Evolutionary conservation across 2,888 invertebrate genomes (phyloP), one percentile per base, ranked within the genome.

Genomic region (Tanypteryx hageni): DNA sequence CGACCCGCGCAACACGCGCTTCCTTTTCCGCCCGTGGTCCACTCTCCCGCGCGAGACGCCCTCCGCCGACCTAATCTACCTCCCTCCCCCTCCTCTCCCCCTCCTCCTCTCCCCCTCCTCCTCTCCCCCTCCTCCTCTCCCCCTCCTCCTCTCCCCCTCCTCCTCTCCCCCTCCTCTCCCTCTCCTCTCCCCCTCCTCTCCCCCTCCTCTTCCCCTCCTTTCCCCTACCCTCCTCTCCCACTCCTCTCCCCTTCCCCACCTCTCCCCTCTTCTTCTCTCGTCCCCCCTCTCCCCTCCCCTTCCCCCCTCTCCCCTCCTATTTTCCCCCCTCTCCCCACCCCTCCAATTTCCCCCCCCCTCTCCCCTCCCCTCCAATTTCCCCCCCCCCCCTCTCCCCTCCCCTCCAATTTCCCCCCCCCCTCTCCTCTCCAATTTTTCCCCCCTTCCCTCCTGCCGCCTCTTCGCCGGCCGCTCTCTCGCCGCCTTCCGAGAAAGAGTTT

Each of bases 21-120:
- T 76, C 76, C 76, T 76, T 14, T 59, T 61, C 59, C 61, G 61
- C 61, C 44, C 57, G 85, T 18, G 58, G 85, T 85, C 85, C 61
- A 22, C 27, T 58, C 31, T 9, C 16, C 83, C 18, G 61, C 86
- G 27, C 27, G 8, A 44, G 44, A 44, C 82, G 82, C 44, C 44
- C 61, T 61, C 86, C 27, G 14, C 59, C 61, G 27, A 11, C 31
- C 59, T 59, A 27, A 58, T 59, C 27, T 11, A 31, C 22, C n/a
- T 13, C n/a, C 84, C 56, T 27, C 27, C 27, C 16, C 27, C 86
- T 22, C 59, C 61, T 10, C 56, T 56, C 57, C 0, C 57, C 18
- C 14, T 18, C 22, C n/a, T 27, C 58, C 11, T 27, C 59, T 27
- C 61, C 61, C 61, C 27, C 18, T 27, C 13, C 83, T 18, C 11